Evolutionary conservation across 2,797 vertebrate species (phyloP).

Genomic region (Syngnathus acus): DNA sequence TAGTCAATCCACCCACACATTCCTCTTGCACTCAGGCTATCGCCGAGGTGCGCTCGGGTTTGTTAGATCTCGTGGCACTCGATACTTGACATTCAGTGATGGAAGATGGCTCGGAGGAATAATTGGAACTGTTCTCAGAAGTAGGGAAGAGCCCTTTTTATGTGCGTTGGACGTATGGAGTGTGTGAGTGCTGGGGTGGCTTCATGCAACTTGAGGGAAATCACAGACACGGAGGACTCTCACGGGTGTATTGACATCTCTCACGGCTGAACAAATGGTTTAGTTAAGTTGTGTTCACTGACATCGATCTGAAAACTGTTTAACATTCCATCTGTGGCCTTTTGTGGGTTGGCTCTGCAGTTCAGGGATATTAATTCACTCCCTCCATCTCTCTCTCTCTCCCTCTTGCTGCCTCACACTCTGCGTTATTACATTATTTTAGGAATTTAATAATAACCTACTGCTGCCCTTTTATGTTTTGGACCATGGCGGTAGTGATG

Average conservation of each 20-base stretch:
- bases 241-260: conserved; percentile 96
- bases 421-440: conserved; percentile 11
- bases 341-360: conserved; percentile 78
- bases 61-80: conserved; percentile 12
- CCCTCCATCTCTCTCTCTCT: background rate
- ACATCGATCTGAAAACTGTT: conserved; percentile 84
- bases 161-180: conserved; percentile 24
- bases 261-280: conserved; percentile 95
- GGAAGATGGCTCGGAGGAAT: conserved; percentile 76
- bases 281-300: conserved; percentile 96
- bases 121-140: conserved; percentile 87
- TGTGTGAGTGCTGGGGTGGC: background rate
- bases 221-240: conserved; percentile 95
- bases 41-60: background rate
- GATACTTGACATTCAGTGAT: conserved; percentile 57
- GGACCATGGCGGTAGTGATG: background rate
- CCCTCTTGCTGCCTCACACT: conserved; percentile 3
- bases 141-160: conserved; percentile 85
- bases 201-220: conserved; percentile 58
- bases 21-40: background rate
- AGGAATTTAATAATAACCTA: conserved; percentile 5
- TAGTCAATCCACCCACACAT: background rate
- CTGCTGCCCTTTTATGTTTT: conserved; percentile 10
- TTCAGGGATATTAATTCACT: conserved; percentile 11
- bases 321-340: conserved; percentile 85